These are phyloP conservation scores for Mylabris phalerata DNA, from an alignment of 1,140 invertebrate species.

Conservation along the genomic window DNA sequence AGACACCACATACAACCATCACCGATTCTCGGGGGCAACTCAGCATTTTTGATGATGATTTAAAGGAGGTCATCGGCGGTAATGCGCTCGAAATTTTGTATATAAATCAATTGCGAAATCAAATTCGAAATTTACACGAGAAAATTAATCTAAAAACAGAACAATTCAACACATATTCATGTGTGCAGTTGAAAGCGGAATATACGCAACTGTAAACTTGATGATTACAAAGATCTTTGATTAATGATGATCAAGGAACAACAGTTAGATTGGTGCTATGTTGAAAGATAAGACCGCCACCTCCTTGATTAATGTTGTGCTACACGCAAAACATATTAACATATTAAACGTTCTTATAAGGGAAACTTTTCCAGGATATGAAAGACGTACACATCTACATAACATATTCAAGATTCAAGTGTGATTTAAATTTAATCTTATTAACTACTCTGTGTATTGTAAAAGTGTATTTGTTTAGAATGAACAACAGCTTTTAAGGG, in stretches of 20 bases:
- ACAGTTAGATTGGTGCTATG: conserved; percentile 19
- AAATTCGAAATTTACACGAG: neutral
- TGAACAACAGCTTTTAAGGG: no score
- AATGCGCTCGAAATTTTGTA: neutral
- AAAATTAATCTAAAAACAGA: neutral
- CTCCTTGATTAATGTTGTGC: conserved; percentile 33
- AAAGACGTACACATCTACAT: no score
- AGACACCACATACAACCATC: conserved; percentile 11
- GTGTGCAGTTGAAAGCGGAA: neutral
- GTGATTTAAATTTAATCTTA: no score
- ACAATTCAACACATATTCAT: conserved; percentile 3
- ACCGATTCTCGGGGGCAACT: conserved; percentile 3
- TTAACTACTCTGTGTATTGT: no score
- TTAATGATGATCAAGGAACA: conserved; percentile 34
- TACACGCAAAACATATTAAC: conserved; percentile 36
- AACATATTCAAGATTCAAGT: no score
- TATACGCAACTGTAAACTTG: conserved; percentile 18
- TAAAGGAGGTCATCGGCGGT: conserved; percentile 17
- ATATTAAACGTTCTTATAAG: conserved; percentile 28
- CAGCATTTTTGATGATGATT: conserved; percentile 30
- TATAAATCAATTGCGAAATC: neutral
- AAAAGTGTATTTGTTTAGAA: no score
- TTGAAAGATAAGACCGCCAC: conserved; percentile 22
- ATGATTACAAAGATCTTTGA: conserved; percentile 31
- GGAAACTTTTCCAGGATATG: neutral